Evolutionary conservation across 1,140 invertebrate genomes (phyloP).

Genomic region (Diprion similis): DNA sequence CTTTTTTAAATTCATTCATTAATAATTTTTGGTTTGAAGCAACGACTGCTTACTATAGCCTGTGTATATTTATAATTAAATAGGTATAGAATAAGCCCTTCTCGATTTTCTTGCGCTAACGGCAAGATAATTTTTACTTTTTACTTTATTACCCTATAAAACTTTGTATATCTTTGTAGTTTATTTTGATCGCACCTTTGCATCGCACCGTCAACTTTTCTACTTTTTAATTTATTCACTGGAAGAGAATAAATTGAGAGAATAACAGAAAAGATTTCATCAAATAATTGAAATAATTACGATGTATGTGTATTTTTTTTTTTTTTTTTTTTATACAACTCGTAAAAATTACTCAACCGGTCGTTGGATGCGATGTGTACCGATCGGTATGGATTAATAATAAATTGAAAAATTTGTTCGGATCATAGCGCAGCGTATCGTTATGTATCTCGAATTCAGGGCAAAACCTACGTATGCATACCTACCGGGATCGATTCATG

Average conservation of each 20-base stretch:
- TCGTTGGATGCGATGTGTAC: too few species aligned
- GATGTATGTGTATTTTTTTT: too few species aligned
- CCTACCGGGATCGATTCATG: conserved; percentile 9
- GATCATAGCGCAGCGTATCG: background rate
- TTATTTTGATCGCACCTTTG: conserved; percentile 10
- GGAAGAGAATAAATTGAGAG: background rate
- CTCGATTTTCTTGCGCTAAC: conserved; percentile 31
- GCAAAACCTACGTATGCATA: conserved; percentile 18
- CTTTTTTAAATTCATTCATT: conserved; percentile 32
- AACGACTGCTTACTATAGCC: conserved; percentile 38
- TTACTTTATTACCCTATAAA: conserved; percentile 17
- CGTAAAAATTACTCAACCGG: too few species aligned
- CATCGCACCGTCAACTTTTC: conserved; percentile 11
- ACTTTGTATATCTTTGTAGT: conserved; percentile 8
- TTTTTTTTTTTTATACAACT: too few species aligned
- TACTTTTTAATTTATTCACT: background rate
- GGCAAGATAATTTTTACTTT: conserved; percentile 28
- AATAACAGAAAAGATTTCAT: too few species aligned
- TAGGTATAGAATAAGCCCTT: conserved; percentile 15
- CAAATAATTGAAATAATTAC: too few species aligned
- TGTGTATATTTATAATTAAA: conserved; percentile 21
- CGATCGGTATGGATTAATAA: too few species aligned
- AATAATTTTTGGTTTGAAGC: conserved; percentile 36
- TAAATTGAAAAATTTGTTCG: too few species aligned
- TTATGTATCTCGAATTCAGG: conserved; percentile 20